Conservation (phyloP, 2,797 vertebrate species). For the Toxotes lorentzi region DNA sequence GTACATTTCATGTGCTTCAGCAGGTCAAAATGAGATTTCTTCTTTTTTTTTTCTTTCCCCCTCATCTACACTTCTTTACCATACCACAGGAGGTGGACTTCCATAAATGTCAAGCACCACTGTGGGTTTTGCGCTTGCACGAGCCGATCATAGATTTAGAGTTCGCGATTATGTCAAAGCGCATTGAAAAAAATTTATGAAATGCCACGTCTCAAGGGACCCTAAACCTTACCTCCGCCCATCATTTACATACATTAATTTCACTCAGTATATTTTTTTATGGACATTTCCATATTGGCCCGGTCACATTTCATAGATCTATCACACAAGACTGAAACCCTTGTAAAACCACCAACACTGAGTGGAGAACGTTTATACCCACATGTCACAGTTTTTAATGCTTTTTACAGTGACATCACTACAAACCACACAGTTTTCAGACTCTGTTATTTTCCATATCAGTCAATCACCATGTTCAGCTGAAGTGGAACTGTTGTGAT, state of each 20-base stretch:
- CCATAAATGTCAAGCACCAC: slow-evolving; percentile 83
- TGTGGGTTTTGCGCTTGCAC: slow-evolving; percentile 71
- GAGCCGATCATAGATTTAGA: slow-evolving; percentile 86
- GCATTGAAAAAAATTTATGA: slow-evolving; percentile 82
- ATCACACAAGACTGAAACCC: slow-evolving; percentile 73
- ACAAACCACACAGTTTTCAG: slow-evolving; percentile 68
- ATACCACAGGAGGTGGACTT: slow-evolving; percentile 74
- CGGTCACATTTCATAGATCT: slow-evolving; percentile 81
- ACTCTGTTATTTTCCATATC: slow-evolving; percentile 50
- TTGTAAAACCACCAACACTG: slow-evolving; percentile 75
- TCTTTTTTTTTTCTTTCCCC: slow-evolving; percentile 35
- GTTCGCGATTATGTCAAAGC: slow-evolving; percentile 86
- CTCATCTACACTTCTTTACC: slow-evolving; percentile 37
- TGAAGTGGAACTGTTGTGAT: slow-evolving; percentile 66
- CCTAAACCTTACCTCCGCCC: slow-evolving; percentile 63
- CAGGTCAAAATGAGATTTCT: slow-evolving; percentile 56
- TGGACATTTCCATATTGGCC: slow-evolving; percentile 83
- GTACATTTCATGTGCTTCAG: slow-evolving; percentile 41
- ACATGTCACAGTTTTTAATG: slow-evolving; percentile 59
- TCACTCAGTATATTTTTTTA: slow-evolving; percentile 82
- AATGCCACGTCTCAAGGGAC: slow-evolving; percentile 76
- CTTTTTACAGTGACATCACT: slow-evolving; percentile 75
- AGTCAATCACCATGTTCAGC: slow-evolving; percentile 66
- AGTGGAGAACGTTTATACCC: slow-evolving; percentile 78
- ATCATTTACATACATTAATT: slow-evolving; percentile 90